A percentile compares a stretch with the other conserved stretches of the same genome.
Evolutionary conservation across 2,113 vertebrate genomes (phyloP).

Genomic region (Nibea coibor): DNA sequence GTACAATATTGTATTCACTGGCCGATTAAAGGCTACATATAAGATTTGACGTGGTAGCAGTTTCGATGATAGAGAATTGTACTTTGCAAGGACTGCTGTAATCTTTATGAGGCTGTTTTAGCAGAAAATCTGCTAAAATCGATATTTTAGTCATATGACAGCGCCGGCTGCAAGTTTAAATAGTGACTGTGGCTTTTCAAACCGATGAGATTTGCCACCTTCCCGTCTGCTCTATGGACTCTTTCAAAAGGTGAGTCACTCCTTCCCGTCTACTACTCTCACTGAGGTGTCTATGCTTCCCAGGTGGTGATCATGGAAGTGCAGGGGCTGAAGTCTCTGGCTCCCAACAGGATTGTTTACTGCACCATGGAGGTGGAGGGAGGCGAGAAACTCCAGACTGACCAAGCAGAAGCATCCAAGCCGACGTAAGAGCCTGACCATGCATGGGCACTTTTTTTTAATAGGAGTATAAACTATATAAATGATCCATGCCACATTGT

Average conservation of each 20-base stretch:
- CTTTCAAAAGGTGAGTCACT: slow-evolving; percentile 49
- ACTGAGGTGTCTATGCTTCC: slow-evolving; percentile 53
- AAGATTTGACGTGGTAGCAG: slow-evolving; percentile 41
- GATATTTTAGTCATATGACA: slow-evolving; percentile 17
- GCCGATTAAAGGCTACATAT: slow-evolving; percentile 33
- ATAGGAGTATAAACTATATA: neutral
- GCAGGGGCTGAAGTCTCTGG: slow-evolving; percentile 96
- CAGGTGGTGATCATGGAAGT: slow-evolving; percentile 99
- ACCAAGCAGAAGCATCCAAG: slow-evolving; percentile 98
- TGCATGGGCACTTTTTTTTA: neutral
- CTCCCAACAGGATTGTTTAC: slow-evolving; percentile 98
- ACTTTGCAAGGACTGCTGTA: slow-evolving; percentile 17
- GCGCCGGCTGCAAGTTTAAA: slow-evolving; percentile 1
- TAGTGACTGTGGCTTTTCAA: slow-evolving; percentile 7
- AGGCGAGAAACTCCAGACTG: slow-evolving; percentile 97
- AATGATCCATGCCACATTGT: neutral
- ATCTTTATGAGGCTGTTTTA: slow-evolving; percentile 11
- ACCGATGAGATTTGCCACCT: slow-evolving; percentile 9
- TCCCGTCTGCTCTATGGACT: slow-evolving; percentile 8
- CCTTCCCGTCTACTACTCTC: slow-evolving; percentile 34
- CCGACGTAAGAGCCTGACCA: slow-evolving; percentile 89
- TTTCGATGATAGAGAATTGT: slow-evolving; percentile 12
- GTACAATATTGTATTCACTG: slow-evolving; percentile 26
- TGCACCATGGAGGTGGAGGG: slow-evolving; percentile 99
- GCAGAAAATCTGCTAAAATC: slow-evolving; percentile 32